Evolutionary conservation across 1,140 invertebrate species (phyloP), one percentile per base, ranked within the genome.

Genomic region (Hypothenemus hampei): DNA sequence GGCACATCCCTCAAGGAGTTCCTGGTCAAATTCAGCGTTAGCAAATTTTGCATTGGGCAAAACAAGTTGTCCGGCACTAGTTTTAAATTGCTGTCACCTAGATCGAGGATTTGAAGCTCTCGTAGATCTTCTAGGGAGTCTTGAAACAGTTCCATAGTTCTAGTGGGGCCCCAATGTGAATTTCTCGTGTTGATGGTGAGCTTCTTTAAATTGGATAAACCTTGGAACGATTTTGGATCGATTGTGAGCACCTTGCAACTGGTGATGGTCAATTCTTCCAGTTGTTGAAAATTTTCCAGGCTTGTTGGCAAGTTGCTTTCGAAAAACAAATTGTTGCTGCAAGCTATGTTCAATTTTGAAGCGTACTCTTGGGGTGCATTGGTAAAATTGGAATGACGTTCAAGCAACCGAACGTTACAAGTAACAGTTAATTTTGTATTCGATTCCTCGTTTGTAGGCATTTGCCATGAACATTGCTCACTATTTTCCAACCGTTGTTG

Each of bases 11-110:
- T 77, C 56, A 94, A 81, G 61, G 82, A 81, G 71, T 93, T 93
- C 18, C 81, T 77, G 7, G 89, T 91, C 53, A 93, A 75, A 74
- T 95, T 93, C 18, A 96, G 74, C 40, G 82, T 79, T 64, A 87
- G 86, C 4, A 96, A 74, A 65, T 86, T 88, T 41, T 79, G 77
- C 51, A 95, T 72, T 3, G 82, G 78, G 67, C 89, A 92, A 45
- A 92, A 83, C 22, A 85, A 77, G 33, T 81, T 82, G 10, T 81
- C 80, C 2, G 90, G 87, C 58, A 93, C 67, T 2, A 81, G 77
- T 44, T 82, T 77, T 40, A 94, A 81, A 72, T 92, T 91, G 72
- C 91, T 93, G 66, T 87, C 81, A 43, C 83, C 78, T 58, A 94
- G 73, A 74, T 93, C 85, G 52, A 94, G 75, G 11, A 78, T 78